A percentile compares a stretch with the other conserved stretches of the same genome.
Conservation (phyloP, 2,888 invertebrate genomes). For the Andrena trimmerana region DNA sequence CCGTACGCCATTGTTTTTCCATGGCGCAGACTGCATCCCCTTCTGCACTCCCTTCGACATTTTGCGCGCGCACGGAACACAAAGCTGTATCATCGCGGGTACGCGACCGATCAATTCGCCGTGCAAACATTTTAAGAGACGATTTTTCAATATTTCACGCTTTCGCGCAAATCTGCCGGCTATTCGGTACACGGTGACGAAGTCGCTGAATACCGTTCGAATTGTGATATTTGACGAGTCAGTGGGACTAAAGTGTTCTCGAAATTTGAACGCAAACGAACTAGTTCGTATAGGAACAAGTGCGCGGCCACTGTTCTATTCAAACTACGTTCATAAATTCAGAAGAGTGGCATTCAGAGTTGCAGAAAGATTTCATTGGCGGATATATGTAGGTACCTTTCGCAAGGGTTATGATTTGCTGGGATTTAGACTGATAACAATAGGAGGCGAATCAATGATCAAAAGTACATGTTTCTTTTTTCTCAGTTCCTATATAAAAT, state of each 20-base stretch:
- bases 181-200: background rate
- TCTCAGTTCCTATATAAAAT: too few relatives aligned
- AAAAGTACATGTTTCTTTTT: too few relatives aligned
- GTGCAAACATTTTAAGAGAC: background rate
- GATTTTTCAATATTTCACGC: constrained; percentile 17
- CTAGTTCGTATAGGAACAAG: too few relatives aligned
- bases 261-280: background rate
- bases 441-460: too few relatives aligned
- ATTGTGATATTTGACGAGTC: background rate
- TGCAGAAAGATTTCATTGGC: too few relatives aligned
- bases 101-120: constrained; percentile 10
- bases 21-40: background rate
- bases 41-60: background rate
- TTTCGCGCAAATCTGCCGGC: background rate
- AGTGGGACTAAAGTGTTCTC: background rate
- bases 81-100: background rate
- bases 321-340: too few relatives aligned
- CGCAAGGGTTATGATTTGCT: too few relatives aligned
- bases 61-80: background rate
- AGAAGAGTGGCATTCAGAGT: too few relatives aligned
- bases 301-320: too few relatives aligned
- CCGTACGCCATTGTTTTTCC: background rate
- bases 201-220: background rate
- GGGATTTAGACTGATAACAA: too few relatives aligned
- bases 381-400: too few relatives aligned